A percentile compares a stretch with the other conserved stretches of the same genome.
Evolutionary conservation across 2,888 invertebrate species (phyloP).

Genomic region (Leptura quadrifasciata): DNA sequence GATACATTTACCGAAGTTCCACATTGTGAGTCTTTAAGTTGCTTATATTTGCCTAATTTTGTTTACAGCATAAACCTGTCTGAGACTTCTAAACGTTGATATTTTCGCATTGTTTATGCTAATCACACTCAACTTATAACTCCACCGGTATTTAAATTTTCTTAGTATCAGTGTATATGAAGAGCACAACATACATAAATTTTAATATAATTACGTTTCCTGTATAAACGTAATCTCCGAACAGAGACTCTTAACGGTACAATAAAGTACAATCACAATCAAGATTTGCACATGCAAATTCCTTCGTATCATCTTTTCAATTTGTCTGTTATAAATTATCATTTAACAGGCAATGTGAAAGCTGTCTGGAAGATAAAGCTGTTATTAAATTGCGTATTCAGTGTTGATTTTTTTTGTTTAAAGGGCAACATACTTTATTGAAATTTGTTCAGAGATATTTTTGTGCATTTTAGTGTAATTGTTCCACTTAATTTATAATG

Average conservation of each 20-base stretch:
- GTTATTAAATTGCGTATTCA: slow-evolving; percentile 38
- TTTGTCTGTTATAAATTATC: slow-evolving; percentile 50
- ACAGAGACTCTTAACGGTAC: slow-evolving; percentile 36
- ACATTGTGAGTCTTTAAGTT: not conserved
- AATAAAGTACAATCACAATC: slow-evolving; percentile 48
- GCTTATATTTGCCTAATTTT: not conserved
- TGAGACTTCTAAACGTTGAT: slow-evolving; percentile 32
- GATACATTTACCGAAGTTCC: not conserved
- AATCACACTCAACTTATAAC: slow-evolving; percentile 33
- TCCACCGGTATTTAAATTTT: slow-evolving; percentile 38
- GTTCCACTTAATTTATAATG: not conserved
- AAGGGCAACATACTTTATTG: not conserved
- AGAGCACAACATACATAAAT: slow-evolving; percentile 46
- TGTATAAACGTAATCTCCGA: slow-evolving; percentile 36
- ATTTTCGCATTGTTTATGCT: slow-evolving; percentile 34
- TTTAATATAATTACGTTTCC: slow-evolving; percentile 52
- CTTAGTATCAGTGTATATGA: slow-evolving; percentile 30
- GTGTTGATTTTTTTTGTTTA: not conserved
- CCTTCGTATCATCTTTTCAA: slow-evolving; percentile 53
- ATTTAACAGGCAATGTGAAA: slow-evolving; percentile 44
- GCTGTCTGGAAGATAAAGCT: slow-evolving; percentile 45
- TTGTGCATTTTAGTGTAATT: not conserved
- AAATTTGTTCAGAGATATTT: not conserved
- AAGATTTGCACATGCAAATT: slow-evolving; percentile 53
- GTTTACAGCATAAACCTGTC: not conserved